These are phyloP conservation scores for Fissipunctia ypsillon DNA, from an alignment of 2,888 invertebrate species.

Conservation along the genomic window DNA sequence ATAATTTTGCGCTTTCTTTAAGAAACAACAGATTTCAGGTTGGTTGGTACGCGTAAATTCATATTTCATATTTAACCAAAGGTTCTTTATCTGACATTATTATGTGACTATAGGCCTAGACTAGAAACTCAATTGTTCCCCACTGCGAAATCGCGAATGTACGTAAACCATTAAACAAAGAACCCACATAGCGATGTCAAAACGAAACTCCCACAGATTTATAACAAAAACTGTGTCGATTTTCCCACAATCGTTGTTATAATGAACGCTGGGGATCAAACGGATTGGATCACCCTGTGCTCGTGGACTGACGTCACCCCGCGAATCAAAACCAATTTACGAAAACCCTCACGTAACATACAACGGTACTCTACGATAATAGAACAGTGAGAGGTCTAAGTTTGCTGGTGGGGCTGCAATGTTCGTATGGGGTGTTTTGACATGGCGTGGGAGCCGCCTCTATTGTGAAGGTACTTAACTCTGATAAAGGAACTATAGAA, in stretches of 20 bases:
- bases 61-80: constrained; percentile 3
- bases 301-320: constrained; percentile 79
- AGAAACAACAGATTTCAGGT: not conserved
- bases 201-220: constrained; percentile 89
- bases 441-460: constrained; percentile 89
- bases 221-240: constrained; percentile 86
- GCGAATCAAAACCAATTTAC: constrained; percentile 71
- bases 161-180: constrained; percentile 73
- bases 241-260: constrained; percentile 88
- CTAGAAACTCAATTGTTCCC: constrained; percentile 57
- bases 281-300: constrained; percentile 82
- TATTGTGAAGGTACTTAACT: constrained; percentile 89
- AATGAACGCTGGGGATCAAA: constrained; percentile 84
- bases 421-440: constrained; percentile 87
- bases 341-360: constrained; percentile 67
- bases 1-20: not conserved
- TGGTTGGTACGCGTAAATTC: too few species aligned
- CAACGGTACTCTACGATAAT: constrained; percentile 15
- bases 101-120: constrained; percentile 23
- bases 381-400: constrained; percentile 66
- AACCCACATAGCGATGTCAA: constrained; percentile 77
- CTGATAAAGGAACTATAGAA: constrained; percentile 88
- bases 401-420: constrained; percentile 68
- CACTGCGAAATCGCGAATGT: constrained; percentile 56
- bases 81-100: constrained; percentile 15